Conservation (phyloP, 2,888 invertebrate species). For the Seladonia tumulorum region DNA sequence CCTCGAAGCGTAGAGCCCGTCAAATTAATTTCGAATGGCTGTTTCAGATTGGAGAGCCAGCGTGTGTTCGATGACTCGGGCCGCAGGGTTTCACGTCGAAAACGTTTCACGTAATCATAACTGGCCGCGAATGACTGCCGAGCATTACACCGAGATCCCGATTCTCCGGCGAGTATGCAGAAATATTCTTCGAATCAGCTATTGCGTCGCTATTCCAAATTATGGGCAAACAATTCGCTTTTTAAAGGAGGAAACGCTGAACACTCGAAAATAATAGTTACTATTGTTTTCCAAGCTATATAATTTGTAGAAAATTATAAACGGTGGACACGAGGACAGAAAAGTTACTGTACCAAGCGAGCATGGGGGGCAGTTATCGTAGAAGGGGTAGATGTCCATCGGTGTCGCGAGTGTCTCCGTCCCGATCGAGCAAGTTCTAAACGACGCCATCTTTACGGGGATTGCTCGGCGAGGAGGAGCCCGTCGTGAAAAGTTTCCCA, state of each 20-base stretch:
- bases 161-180: background rate
- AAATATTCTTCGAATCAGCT: background rate
- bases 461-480: background rate
- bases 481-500: constrained; percentile 9
- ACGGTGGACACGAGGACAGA: too few relatives aligned
- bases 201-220: background rate
- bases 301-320: too few relatives aligned
- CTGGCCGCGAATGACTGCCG: background rate
- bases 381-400: background rate
- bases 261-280: background rate
- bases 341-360: too few relatives aligned
- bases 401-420: background rate
- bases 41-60: background rate
- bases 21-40: constrained; percentile 8
- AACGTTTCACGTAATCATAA: constrained; percentile 4
- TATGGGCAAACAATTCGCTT: background rate
- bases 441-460: constrained; percentile 5
- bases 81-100: background rate
- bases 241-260: background rate
- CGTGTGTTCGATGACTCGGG: background rate
- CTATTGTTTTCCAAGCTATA: too few relatives aligned
- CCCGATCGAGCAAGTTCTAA: background rate
- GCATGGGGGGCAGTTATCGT: background rate
- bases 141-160: background rate
- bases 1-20: background rate